Conservation (phyloP, 1,140 invertebrate species). For the Philotrypesis tridentata region DNA sequence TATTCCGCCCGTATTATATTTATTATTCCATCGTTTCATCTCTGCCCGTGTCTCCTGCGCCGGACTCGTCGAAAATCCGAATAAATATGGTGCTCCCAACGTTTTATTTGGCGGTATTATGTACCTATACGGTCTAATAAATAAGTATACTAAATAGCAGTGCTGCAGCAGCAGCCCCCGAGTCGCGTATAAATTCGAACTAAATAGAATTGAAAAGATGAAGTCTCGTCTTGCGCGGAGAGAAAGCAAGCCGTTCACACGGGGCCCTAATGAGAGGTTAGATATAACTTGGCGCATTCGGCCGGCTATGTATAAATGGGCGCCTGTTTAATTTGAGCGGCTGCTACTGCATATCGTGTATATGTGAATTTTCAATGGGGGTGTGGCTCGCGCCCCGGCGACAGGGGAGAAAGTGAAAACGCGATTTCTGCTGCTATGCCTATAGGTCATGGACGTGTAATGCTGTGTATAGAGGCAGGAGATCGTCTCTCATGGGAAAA, state of each 20-base stretch:
- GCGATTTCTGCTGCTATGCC: slow-evolving; percentile 43
- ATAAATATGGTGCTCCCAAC: no score
- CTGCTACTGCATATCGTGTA: not conserved
- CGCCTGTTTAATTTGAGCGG: slow-evolving; percentile 70
- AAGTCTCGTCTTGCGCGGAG: slow-evolving; percentile 58
- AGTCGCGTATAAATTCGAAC: slow-evolving; percentile 56
- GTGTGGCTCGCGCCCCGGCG: slow-evolving; percentile 60
- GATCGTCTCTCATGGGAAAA: slow-evolving; percentile 68
- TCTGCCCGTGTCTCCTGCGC: no score
- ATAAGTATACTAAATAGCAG: no score
- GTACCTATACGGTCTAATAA: no score
- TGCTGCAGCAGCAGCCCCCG: no score
- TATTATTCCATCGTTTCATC: no score
- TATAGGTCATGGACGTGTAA: slow-evolving; percentile 41
- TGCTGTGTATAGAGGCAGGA: not conserved
- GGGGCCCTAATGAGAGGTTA: slow-evolving; percentile 73
- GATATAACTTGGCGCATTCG: slow-evolving; percentile 70
- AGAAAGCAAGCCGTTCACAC: no score
- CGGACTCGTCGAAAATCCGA: no score
- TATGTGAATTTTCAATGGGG: slow-evolving; percentile 62
- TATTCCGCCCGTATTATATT: not conserved
- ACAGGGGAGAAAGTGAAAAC: slow-evolving; percentile 9
- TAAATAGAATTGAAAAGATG: slow-evolving; percentile 63
- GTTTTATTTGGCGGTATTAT: no score
- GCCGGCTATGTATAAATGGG: slow-evolving; percentile 61